Base-by-base conservation (phyloP, 2,888 invertebrate species). In the Dermolepida albohirtum region DNA sequence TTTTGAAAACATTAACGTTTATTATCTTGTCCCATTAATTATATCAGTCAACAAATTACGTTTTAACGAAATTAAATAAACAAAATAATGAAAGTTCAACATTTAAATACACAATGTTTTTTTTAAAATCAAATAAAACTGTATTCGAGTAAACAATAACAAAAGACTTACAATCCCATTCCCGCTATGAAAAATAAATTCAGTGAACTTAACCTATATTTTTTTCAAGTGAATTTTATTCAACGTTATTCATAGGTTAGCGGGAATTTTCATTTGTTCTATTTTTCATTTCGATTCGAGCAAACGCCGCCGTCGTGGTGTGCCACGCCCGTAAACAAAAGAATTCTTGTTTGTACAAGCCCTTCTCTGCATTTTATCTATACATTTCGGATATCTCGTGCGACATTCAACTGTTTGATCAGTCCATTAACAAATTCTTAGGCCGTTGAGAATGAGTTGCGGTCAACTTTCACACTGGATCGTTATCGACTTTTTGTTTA, bases 361-460 rank as follows among this genome's bases (percentile, higher is more conserved):
- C 68, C 69, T 67, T 63, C 34, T 8, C 62, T 72, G 69, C 67
- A 67, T 73, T 68, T 70, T 73, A 74, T 73, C 73, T 66, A 39
- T 44, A 50, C 14, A 39, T 71, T 68, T 67, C 64, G 67, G 69
- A 64, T 57, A 70, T 68, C 71, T 63, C 69, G 68, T 71, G 62
- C 55, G 49, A 47, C 34, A 10, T 62, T 47, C 34, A 39, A 34
- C 47, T 29, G 59, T 62, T 62, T 67, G 67, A 66, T 70, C 71
- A 67, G 70, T 63, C 72, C 72, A 72, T 70, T 71, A 73, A 70
- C 71, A 70, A 70, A 70, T 66, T 64, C 68, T 63, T 62, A 62
- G 12, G 16, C 17, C 22, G 27, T 62, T 62, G 47, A 47, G 59
- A 62, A 47, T 49, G 59, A 16, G 47, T 34, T 29, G 14, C 34